Conservation (phyloP, 2,888 invertebrate species). For the Caenorhabditis macrosperma region DNA sequence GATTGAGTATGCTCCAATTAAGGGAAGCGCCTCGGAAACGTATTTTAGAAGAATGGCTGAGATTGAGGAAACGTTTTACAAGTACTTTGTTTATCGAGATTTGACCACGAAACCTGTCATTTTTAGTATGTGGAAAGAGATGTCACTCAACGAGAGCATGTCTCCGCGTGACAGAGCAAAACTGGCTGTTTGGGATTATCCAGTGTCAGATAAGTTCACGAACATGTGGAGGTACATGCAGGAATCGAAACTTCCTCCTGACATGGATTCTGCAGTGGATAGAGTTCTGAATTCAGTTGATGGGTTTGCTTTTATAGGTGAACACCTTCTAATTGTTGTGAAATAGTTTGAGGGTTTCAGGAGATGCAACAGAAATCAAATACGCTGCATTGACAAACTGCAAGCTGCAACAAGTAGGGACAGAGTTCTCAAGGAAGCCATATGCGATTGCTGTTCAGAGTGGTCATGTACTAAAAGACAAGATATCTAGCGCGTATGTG, state of each 20-base stretch:
- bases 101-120: neutral
- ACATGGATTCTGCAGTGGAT: constrained; percentile 88
- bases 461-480: constrained; percentile 76
- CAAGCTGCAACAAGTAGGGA: constrained; percentile 91
- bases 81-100: constrained; percentile 85
- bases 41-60: constrained; percentile 97
- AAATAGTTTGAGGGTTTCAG: constrained; percentile 79
- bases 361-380: constrained; percentile 94
- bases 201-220: constrained; percentile 97
- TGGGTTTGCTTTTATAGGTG: constrained; percentile 92
- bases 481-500: constrained; percentile 71
- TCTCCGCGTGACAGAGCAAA: constrained; percentile 92
- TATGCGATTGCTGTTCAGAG: constrained; percentile 97
- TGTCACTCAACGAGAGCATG: constrained; percentile 94
- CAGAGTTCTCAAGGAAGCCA: constrained; percentile 96
- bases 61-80: constrained; percentile 94
- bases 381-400: constrained; percentile 89
- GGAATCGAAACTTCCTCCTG: constrained; percentile 88
- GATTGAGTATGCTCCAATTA: constrained; percentile 93
- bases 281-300: constrained; percentile 84
- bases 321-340: constrained; percentile 12
- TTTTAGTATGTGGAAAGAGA: constrained; percentile 94
- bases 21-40: constrained; percentile 91
- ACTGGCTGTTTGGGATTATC: constrained; percentile 98
- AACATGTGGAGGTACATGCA: constrained; percentile 91